Evolutionary conservation across 2,797 vertebrate genomes (phyloP), one percentile per base, ranked within the genome.

Genomic region (Hydrophis major): DNA sequence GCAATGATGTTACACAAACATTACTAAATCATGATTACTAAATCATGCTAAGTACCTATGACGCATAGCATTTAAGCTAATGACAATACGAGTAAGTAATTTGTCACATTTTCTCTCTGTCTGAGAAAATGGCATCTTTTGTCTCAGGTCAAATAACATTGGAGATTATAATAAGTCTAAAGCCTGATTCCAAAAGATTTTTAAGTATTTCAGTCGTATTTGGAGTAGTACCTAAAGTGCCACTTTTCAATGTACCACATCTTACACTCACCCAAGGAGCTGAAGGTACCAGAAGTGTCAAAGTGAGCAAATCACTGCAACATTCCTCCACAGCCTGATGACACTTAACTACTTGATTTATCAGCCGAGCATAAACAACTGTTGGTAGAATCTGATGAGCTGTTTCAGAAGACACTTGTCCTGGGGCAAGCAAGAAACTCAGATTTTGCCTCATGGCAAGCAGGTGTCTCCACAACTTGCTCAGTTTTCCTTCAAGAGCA

Each of bases 401-500:
- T 42, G 25, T 87, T 88, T 95, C 94, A 18, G 86, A 92, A 92
- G 93, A 95, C 74, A 93, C 93, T 92, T 96, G 90, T 95, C 95
- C 95, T 92, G 95, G 94, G 94, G 96, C 96, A 89, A 96, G 89
- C 94, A 96, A 93, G 94, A 97, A 94, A 94, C 94, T 96, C 92
- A 96, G 93, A 93, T 95, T 97, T 96, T 97, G 94, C 97, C 96
- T 98, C 92, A 97, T 95, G 93, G 95, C 93, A 27, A 97, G 93
- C 96, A 97, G 95, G 94, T 98, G 97, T 97, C 97, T 97, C 91
- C 97, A 97, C 94, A 97, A 96, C 94, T 96, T 96, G 96, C 94
- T 96, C 66, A 96, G 94, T 96, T 97, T 96, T 94, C 95, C 97
- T 95, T 97, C 96, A 90, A 96, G 95, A 93, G 95, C 93, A 92